These are phyloP conservation scores for Trididemnum clinides DNA, from an alignment of 23 tunicate species.

Conservation along the genomic window DNA sequence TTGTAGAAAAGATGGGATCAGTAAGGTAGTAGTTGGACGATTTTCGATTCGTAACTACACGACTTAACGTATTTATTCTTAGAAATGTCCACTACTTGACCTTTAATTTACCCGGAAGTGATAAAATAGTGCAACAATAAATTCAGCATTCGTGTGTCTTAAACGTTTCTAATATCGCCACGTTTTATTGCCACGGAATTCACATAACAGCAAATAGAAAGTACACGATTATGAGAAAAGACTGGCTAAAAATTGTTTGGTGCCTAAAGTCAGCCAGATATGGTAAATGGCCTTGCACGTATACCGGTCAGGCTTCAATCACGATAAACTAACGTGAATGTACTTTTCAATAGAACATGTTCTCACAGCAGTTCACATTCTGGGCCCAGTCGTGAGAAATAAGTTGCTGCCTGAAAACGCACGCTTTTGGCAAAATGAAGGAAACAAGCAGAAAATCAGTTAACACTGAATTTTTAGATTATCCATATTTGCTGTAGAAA, in stretches of 20 bases:
- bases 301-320: conserved; percentile 5
- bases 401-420: too few relatives aligned
- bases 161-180: conserved; percentile 7
- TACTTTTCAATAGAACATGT: too few relatives aligned
- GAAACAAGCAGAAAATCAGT: not conserved
- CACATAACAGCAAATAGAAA: not conserved
- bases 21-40: too few relatives aligned
- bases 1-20: too few relatives aligned
- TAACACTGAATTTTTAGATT: not conserved
- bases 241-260: not conserved
- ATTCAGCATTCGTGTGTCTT: not conserved
- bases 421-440: too few relatives aligned
- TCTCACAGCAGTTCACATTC: too few relatives aligned
- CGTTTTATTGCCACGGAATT: conserved; percentile 5
- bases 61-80: too few relatives aligned
- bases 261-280: not conserved
- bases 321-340: conserved; percentile 2
- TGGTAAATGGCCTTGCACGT: conserved; percentile 19
- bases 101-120: not conserved
- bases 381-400: too few relatives aligned
- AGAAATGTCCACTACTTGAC: not conserved
- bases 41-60: too few relatives aligned
- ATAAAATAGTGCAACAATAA: not conserved
- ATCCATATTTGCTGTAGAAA: too few relatives aligned
- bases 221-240: not conserved